phyloP scores from a whole-genome alignment of 2,113 vertebrate genomes.

The Cyphomyrus plagiostoma region DNA sequence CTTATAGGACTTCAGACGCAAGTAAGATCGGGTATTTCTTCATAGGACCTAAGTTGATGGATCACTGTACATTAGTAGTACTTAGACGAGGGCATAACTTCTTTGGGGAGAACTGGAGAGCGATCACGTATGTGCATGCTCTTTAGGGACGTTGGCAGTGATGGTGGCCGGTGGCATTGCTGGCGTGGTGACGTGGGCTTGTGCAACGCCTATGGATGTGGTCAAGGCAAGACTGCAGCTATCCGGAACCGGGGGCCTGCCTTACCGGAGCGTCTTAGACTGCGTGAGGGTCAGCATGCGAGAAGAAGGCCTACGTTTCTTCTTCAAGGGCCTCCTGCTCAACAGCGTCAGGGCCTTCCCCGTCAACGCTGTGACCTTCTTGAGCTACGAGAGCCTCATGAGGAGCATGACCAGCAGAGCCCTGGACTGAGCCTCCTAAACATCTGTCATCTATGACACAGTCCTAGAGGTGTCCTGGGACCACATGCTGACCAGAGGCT shows the following conservation, averaged over 20 bases:
- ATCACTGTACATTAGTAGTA: neutral
- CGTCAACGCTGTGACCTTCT: slow-evolving; percentile 72
- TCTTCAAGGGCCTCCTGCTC: slow-evolving; percentile 66
- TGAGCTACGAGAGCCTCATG: slow-evolving; percentile 68
- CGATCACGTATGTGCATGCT: neutral
- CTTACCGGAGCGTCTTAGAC: slow-evolving; percentile 62
- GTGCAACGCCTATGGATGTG: slow-evolving; percentile 72
- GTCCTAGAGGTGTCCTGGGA: neutral
- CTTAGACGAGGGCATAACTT: neutral
- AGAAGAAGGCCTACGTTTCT: slow-evolving; percentile 62
- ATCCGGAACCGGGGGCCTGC: slow-evolving; percentile 52
- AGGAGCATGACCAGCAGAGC: slow-evolving; percentile 34
- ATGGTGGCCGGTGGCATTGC: slow-evolving; percentile 66
- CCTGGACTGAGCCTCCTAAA: neutral
- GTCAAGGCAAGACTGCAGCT: slow-evolving; percentile 75
- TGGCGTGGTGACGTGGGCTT: slow-evolving; percentile 63
- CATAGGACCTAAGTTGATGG: neutral
- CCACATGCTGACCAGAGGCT: neutral
- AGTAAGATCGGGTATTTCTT: neutral
- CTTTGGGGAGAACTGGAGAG: neutral
- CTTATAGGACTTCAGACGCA: neutral
- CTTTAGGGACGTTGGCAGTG: slow-evolving; percentile 53
- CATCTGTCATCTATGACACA: neutral
- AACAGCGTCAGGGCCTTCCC: slow-evolving; percentile 75
- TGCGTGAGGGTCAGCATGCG: slow-evolving; percentile 61